These are phyloP conservation scores for Cynaeus angustus DNA, from an alignment of 2,888 invertebrate genomes.

Conservation along the genomic window DNA sequence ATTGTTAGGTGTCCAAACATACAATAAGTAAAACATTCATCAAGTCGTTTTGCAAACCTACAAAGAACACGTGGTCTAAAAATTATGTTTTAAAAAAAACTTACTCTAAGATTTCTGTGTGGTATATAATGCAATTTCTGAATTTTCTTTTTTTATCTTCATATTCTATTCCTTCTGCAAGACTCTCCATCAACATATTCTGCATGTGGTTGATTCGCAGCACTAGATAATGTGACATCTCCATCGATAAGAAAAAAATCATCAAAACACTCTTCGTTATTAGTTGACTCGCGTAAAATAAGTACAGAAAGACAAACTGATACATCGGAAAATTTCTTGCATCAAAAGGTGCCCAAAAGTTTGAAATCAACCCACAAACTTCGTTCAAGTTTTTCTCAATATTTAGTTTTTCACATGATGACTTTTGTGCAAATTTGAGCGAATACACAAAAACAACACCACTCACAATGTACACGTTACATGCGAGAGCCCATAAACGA, in stretches of 20 bases:
- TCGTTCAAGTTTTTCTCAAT: slow-evolving; percentile 13
- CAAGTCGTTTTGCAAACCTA: slow-evolving; percentile 16
- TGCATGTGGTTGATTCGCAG: slow-evolving; percentile 23
- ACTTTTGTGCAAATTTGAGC: not conserved
- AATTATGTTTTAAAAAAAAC: not conserved
- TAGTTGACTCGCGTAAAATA: slow-evolving; percentile 1
- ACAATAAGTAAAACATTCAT: slow-evolving; percentile 11
- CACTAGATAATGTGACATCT: slow-evolving; percentile 22
- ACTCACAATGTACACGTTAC: too few species aligned
- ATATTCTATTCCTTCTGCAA: not conserved
- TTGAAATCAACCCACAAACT: slow-evolving; percentile 17
- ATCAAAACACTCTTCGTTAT: slow-evolving; percentile 16
- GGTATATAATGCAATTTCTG: slow-evolving; percentile 2
- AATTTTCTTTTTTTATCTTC: slow-evolving; percentile 5
- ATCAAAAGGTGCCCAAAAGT: slow-evolving; percentile 16
- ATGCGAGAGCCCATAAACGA: not conserved
- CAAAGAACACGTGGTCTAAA: not conserved
- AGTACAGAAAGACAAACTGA: slow-evolving; percentile 8
- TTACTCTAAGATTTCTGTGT: slow-evolving; percentile 22
- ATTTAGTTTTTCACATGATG: slow-evolving; percentile 9
- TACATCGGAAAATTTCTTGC: slow-evolving; percentile 7
- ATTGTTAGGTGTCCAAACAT: slow-evolving; percentile 28
- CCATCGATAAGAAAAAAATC: slow-evolving; percentile 3
- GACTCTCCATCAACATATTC: slow-evolving; percentile 18
- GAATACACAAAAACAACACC: not conserved